These are phyloP conservation scores for Spicauda simplicius DNA, from an alignment of 2,888 invertebrate species.

Conservation along the genomic window DNA sequence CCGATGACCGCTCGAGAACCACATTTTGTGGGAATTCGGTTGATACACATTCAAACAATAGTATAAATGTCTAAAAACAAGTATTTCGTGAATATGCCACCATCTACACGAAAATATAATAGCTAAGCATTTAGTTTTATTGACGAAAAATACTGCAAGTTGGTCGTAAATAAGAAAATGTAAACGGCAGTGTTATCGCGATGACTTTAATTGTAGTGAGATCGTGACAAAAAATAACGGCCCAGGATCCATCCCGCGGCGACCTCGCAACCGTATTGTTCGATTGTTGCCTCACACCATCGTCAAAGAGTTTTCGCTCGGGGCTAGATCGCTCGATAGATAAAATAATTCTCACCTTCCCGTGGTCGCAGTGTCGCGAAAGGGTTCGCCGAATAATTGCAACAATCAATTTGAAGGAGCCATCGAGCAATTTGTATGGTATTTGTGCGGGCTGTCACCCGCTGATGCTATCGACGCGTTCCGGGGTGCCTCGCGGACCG, in stretches of 20 bases:
- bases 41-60: slow-evolving; percentile 36
- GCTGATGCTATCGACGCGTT: slow-evolving; percentile 77
- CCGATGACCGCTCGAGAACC: slow-evolving; percentile 70
- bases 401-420: slow-evolving; percentile 83
- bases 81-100: slow-evolving; percentile 47
- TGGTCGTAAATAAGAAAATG: slow-evolving; percentile 55
- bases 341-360: slow-evolving; percentile 83
- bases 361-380: slow-evolving; percentile 73
- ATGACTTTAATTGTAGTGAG: slow-evolving; percentile 57
- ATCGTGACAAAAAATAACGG: slow-evolving; percentile 75
- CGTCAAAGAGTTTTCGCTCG: slow-evolving; percentile 73
- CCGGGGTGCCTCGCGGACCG: slow-evolving; percentile 64
- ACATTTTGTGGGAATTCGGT: slow-evolving; percentile 73
- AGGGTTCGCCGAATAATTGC: slow-evolving; percentile 83
- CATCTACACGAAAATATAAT: slow-evolving; percentile 34
- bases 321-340: slow-evolving; percentile 68
- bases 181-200: slow-evolving; percentile 60
- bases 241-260: slow-evolving; percentile 62
- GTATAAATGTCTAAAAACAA: slow-evolving; percentile 13
- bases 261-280: slow-evolving; percentile 60
- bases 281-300: slow-evolving; percentile 75
- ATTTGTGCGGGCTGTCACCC: slow-evolving; percentile 84
- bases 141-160: slow-evolving; percentile 3
- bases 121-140: not conserved
- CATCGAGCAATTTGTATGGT: slow-evolving; percentile 83